A percentile compares a stretch with the other conserved stretches of the same genome.
phyloP scores from a whole-genome alignment of 2,797 vertebrate species.

The Mormyrus hasselquistii region DNA sequence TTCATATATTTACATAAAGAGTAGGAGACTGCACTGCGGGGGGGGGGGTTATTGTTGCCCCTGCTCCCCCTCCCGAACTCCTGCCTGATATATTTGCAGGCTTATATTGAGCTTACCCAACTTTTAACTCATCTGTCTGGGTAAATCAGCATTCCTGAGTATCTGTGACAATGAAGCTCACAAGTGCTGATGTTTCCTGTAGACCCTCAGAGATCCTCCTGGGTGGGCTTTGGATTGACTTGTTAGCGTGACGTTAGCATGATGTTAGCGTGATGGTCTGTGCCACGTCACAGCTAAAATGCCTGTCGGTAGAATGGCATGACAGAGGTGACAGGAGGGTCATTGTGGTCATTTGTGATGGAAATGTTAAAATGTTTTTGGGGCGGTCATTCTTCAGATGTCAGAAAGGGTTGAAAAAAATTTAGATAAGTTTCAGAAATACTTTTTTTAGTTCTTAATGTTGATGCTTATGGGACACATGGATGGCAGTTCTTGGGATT shows the following conservation, averaged over 20 bases:
- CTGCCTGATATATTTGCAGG: neutral
- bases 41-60: neutral
- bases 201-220: neutral
- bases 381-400: neutral
- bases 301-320: neutral
- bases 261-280: neutral
- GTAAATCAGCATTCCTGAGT: neutral
- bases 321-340: neutral
- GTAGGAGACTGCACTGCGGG: neutral
- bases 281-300: neutral
- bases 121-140: neutral
- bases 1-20: conserved; percentile 7
- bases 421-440: neutral
- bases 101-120: neutral
- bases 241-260: neutral
- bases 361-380: neutral
- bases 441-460: neutral
- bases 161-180: neutral
- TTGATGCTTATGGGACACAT: neutral
- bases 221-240: neutral
- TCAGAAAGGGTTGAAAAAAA: neutral
- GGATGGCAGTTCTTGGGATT: neutral
- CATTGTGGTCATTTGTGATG: neutral
- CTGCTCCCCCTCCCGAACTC: neutral
- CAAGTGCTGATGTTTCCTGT: neutral